phyloP scores from a whole-genome alignment of 2,888 invertebrate species.

The Sipunculus nudus region DNA sequence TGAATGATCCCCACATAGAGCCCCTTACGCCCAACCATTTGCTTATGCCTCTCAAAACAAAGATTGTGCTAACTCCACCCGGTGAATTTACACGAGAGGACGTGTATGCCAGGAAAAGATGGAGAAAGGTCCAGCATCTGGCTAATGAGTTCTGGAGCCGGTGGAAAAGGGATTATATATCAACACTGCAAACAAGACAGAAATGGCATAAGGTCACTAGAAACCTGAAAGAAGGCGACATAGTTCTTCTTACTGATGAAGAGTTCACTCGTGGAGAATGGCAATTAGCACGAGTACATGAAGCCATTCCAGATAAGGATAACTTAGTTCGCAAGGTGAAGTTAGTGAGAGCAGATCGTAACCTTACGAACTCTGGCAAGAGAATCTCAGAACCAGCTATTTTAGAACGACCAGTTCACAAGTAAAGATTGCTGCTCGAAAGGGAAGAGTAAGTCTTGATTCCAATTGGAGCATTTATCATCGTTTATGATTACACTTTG shows the following conservation, averaged over 20 bases:
- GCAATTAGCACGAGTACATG: conserved; percentile 8
- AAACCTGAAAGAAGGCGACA: conserved; percentile 27
- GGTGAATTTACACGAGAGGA: conserved; percentile 15
- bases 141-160: conserved; percentile 7
- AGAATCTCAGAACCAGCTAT: neutral
- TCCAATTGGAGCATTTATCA: no score
- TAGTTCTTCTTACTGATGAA: conserved; percentile 27
- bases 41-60: conserved; percentile 14
- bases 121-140: conserved; percentile 13
- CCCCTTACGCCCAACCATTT: conserved; percentile 22
- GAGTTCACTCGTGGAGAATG: conserved; percentile 15
- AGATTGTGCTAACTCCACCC: conserved; percentile 13
- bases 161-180: conserved; percentile 10
- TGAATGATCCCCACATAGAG: conserved; percentile 7
- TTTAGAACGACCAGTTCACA: conserved; percentile 28
- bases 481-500: no score
- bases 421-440: conserved; percentile 23
- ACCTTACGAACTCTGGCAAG: conserved; percentile 16
- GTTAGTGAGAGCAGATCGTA: neutral
- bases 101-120: conserved; percentile 17
- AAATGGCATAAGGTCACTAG: conserved; percentile 32
- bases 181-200: neutral
- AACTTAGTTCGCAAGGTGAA: conserved; percentile 42
- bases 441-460: no score
- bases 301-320: conserved; percentile 15